Evolutionary conservation across 2,113 vertebrate genomes (phyloP).

Genomic region (Synchiropus splendidus): DNA sequence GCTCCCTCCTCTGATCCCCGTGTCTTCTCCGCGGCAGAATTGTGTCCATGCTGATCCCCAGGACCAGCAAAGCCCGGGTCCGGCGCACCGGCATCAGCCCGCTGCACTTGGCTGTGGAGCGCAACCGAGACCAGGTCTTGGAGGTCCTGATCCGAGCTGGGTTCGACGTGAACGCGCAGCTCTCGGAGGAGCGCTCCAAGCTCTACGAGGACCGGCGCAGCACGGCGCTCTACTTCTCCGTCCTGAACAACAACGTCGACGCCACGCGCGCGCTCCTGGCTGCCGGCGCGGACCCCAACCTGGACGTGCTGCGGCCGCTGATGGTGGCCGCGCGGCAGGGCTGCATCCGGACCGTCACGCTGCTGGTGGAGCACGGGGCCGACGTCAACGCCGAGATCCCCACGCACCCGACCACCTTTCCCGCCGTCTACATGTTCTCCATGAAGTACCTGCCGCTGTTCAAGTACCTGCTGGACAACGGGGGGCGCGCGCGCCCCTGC

Average conservation of each 20-base stretch:
- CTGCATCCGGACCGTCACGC: constrained; percentile 71
- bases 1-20: background rate
- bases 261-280: constrained; percentile 73
- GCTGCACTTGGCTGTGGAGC: constrained; percentile 82
- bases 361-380: constrained; percentile 82
- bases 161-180: constrained; percentile 78
- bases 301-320: constrained; percentile 81
- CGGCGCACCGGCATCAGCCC: constrained; percentile 84
- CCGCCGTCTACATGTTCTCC: constrained; percentile 84
- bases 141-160: constrained; percentile 76
- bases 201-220: constrained; percentile 86
- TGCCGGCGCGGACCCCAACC: constrained; percentile 81
- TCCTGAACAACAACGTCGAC: constrained; percentile 77
- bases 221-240: constrained; percentile 79
- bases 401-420: constrained; percentile 85
- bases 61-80: constrained; percentile 75
- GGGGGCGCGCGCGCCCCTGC: constrained; percentile 78
- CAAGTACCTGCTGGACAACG: constrained; percentile 85
- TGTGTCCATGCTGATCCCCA: constrained; percentile 77
- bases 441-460: constrained; percentile 79
- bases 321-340: constrained; percentile 82
- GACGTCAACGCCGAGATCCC: constrained; percentile 78
- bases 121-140: constrained; percentile 74
- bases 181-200: constrained; percentile 73
- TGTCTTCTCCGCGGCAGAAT: constrained; percentile 61